These are phyloP conservation scores for Ctenochaetus hawaiiensis DNA, from an alignment of 2,797 vertebrate species.

Conservation along the genomic window DNA sequence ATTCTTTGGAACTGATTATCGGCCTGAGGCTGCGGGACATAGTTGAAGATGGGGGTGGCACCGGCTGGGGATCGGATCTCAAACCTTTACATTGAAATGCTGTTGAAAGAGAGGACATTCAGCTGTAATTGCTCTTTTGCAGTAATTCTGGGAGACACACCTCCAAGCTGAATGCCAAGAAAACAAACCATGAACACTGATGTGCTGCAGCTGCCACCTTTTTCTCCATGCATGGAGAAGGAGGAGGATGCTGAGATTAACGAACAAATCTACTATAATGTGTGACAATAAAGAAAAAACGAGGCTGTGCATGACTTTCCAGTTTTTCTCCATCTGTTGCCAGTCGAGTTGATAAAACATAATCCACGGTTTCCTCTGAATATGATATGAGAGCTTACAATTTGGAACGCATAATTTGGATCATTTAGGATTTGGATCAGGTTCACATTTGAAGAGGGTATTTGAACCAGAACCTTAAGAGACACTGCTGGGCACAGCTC, in stretches of 20 bases:
- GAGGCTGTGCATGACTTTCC: slow-evolving; percentile 70
- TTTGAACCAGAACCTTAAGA: slow-evolving; percentile 84
- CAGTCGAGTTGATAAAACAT: slow-evolving; percentile 80
- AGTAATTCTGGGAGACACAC: slow-evolving; percentile 57
- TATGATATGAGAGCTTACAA: slow-evolving; percentile 82
- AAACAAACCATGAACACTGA: slow-evolving; percentile 64
- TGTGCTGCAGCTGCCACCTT: slow-evolving; percentile 66
- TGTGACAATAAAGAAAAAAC: slow-evolving; percentile 74
- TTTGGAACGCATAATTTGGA: slow-evolving; percentile 84
- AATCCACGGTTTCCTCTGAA: slow-evolving; percentile 81
- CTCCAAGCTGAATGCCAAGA: slow-evolving; percentile 57
- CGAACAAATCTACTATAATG: slow-evolving; percentile 67
- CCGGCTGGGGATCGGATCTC: slow-evolving; percentile 49
- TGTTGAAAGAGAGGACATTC: slow-evolving; percentile 70
- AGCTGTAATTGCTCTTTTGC: slow-evolving; percentile 71
- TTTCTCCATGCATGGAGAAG: slow-evolving; percentile 15
- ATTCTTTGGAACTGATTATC: slow-evolving; percentile 61
- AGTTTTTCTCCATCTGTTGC: slow-evolving; percentile 77
- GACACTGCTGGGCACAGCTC: slow-evolving; percentile 80
- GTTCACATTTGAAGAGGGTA: slow-evolving; percentile 82
- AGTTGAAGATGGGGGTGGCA: slow-evolving; percentile 41
- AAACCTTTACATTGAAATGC: slow-evolving; percentile 74
- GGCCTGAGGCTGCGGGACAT: slow-evolving; percentile 50
- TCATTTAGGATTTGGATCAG: slow-evolving; percentile 82
- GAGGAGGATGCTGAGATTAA: slow-evolving; percentile 64